These are phyloP conservation scores for Aurelia sp. DNA, from an alignment of 30 jellyfish, hydroid and myxozoan species.

Conservation along the genomic window DNA sequence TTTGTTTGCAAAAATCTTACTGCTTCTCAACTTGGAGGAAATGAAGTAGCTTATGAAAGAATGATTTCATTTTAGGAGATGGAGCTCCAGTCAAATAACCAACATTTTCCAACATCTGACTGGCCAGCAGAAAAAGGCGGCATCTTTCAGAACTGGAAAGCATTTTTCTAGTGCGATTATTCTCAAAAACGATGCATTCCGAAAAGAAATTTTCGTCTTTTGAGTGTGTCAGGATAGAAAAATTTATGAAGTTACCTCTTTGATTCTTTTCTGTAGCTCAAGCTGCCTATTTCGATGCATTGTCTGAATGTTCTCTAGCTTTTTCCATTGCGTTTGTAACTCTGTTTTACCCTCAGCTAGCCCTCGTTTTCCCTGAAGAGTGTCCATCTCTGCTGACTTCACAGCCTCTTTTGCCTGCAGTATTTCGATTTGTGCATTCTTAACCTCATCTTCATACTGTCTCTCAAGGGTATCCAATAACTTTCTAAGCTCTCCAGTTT, in stretches of 20 bases:
- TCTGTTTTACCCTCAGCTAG: slow-evolving; percentile 82
- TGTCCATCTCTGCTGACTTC: slow-evolving; percentile 83
- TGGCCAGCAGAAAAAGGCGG: too few relatives aligned
- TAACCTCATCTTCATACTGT: slow-evolving; percentile 87
- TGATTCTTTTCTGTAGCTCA: slow-evolving; percentile 74
- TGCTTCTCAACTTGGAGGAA: too few relatives aligned
- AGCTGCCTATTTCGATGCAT: slow-evolving; percentile 77
- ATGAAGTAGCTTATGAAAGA: too few relatives aligned
- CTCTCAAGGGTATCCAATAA: slow-evolving; percentile 71
- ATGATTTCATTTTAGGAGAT: too few relatives aligned
- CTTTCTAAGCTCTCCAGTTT: slow-evolving; percentile 64
- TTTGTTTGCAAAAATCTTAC: too few relatives aligned
- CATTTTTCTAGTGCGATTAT: too few relatives aligned
- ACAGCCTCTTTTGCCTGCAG: slow-evolving; percentile 89
- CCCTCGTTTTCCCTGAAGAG: slow-evolving; percentile 93
- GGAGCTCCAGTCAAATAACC: too few relatives aligned
- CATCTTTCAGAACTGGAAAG: too few relatives aligned
- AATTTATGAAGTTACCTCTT: slow-evolving; percentile 22
- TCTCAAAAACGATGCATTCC: too few relatives aligned
- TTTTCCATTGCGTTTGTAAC: slow-evolving; percentile 88
- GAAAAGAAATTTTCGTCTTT: too few relatives aligned
- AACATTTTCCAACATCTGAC: too few relatives aligned
- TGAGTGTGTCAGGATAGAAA: too few relatives aligned
- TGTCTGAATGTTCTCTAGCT: slow-evolving; percentile 70
- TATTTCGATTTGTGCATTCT: slow-evolving; percentile 80